Conservation (phyloP, 2,113 vertebrate species). For the Desmodus rotundus region DNA sequence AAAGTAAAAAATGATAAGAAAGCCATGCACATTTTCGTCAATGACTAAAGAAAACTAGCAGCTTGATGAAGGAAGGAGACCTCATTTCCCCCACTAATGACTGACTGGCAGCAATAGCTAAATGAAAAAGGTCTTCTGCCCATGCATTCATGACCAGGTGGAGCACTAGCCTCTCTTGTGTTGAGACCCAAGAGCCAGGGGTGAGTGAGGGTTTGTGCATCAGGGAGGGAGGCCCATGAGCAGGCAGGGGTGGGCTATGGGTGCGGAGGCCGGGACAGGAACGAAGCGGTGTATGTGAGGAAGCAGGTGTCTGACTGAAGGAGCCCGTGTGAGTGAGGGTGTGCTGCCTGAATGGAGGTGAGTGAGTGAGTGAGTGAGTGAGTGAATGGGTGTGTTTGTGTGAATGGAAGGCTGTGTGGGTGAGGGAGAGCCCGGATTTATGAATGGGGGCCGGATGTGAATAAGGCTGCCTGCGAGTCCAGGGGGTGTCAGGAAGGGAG, state of each 20-base stretch:
- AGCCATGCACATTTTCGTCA: not conserved
- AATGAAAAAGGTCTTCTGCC: not conserved
- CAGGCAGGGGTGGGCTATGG: not conserved
- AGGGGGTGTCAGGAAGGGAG: not conserved
- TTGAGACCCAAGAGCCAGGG: not conserved
- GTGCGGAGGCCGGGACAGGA: not conserved
- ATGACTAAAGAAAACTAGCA: not conserved
- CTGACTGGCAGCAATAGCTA: fast-evolving
- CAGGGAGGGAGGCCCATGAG: not conserved
- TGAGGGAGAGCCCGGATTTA: not conserved
- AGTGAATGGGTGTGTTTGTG: not conserved
- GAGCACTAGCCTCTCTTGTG: too few relatives aligned
- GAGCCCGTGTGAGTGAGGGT: not conserved
- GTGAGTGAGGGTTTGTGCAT: not conserved
- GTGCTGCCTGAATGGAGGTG: not conserved
- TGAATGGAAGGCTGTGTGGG: not conserved
- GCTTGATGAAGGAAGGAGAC: not conserved
- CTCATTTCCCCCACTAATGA: not conserved
- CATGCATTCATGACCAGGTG: fast-evolving
- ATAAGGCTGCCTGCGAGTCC: not conserved
- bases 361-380: not conserved
- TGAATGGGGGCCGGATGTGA: not conserved
- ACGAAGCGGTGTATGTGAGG: not conserved
- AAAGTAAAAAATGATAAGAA: not conserved
- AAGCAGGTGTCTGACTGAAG: not conserved